These are phyloP conservation scores for Diphyllodes magnificus DNA, from an alignment of 2,113 vertebrate species.

Conservation along the genomic window DNA sequence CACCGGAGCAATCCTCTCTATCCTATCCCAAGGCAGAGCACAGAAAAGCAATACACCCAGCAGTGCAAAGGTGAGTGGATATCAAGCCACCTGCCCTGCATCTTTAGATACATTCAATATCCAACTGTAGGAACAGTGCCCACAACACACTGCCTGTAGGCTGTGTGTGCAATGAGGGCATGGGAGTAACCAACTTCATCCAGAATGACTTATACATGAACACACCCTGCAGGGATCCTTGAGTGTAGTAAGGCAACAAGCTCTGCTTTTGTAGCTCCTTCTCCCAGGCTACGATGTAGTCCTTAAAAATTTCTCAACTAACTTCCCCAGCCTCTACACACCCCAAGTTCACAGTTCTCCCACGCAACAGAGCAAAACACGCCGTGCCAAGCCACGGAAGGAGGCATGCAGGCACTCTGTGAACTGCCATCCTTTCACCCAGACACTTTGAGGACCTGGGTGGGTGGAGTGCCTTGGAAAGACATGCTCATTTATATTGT, in stretches of 20 bases:
- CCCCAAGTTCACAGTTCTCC: not conserved
- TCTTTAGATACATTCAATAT: not conserved
- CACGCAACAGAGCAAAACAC: not conserved
- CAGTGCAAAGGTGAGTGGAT: not conserved
- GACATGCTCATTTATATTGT: not conserved
- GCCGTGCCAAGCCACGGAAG: not conserved
- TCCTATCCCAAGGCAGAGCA: not conserved
- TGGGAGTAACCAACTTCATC: not conserved
- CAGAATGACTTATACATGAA: not conserved
- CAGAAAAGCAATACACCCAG: not conserved
- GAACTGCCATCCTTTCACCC: not conserved
- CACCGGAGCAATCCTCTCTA: not conserved
- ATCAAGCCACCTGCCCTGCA: not conserved
- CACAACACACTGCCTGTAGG: not conserved
- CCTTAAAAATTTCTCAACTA: not conserved
- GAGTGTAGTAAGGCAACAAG: rapidly evolving
- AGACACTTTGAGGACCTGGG: not conserved
- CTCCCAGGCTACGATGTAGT: not conserved
- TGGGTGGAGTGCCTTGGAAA: not conserved
- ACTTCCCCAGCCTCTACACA: not conserved
- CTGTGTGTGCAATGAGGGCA: rapidly evolving
- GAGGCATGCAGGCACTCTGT: not conserved
- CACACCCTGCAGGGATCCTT: not conserved
- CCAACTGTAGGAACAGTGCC: not conserved
- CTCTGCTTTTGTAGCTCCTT: not conserved